A percentile compares a stretch with the other conserved stretches of the same genome.
phyloP scores from a whole-genome alignment of 2,797 vertebrate species.

The Lerista edwardsae region DNA sequence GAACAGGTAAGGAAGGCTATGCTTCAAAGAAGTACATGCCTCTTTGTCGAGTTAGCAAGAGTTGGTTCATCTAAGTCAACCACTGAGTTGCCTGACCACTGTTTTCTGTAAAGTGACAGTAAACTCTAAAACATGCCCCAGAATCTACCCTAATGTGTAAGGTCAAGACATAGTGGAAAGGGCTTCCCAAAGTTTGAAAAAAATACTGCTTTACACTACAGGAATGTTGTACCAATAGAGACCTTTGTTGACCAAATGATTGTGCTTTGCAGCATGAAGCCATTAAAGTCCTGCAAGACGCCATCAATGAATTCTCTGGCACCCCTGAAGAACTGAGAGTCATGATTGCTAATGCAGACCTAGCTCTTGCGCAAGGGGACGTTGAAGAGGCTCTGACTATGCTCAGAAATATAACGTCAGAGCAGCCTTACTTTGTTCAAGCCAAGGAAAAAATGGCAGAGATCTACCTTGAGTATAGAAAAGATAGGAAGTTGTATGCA shows the following conservation, averaged over 20 bases:
- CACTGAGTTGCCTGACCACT: not conserved
- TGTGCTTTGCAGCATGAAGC: conserved; percentile 88
- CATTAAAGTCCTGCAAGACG: conserved; percentile 94
- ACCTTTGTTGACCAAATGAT: not conserved
- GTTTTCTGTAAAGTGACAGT: not conserved
- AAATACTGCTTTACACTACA: not conserved
- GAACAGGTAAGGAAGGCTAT: conserved; percentile 82
- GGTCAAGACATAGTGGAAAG: not conserved
- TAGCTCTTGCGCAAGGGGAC: conserved; percentile 90
- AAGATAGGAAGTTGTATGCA: conserved; percentile 91
- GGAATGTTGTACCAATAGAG: not conserved
- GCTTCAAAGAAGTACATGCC: not conserved
- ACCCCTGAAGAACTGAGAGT: conserved; percentile 91
- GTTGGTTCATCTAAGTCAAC: not conserved
- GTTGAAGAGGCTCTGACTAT: conserved; percentile 90
- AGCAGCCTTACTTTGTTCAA: conserved; percentile 93
- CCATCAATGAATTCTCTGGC: conserved; percentile 95
- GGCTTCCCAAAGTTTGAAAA: not conserved
- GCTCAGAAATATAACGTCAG: conserved; percentile 89
- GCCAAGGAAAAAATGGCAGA: conserved; percentile 97
- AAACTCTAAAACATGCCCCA: too few relatives aligned
- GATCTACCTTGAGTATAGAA: conserved; percentile 92
- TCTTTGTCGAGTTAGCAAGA: not conserved
- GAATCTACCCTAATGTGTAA: not conserved
- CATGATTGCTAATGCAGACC: conserved; percentile 91